phyloP scores from a whole-genome alignment of 2,888 invertebrate genomes.

The Salpingus planirostris region DNA sequence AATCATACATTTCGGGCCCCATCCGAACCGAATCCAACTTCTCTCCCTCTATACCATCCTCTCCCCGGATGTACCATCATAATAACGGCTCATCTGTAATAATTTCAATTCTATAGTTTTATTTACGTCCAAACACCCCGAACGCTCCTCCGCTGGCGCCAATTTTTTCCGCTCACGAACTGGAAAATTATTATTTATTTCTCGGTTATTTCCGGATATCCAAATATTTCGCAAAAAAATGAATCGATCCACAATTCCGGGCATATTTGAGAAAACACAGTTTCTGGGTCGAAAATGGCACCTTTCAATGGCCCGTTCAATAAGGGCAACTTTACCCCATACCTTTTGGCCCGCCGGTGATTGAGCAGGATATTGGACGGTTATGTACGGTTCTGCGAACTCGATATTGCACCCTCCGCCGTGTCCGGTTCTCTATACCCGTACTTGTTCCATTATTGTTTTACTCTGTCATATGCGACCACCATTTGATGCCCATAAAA shows the following conservation, averaged over 20 bases:
- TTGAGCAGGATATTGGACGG: too few relatives aligned
- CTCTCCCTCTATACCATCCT: constrained; percentile 11
- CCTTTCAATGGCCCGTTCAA: too few relatives aligned
- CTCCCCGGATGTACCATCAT: background rate
- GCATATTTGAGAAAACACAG: too few relatives aligned
- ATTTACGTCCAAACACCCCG: constrained; percentile 4
- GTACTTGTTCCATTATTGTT: constrained; percentile 30
- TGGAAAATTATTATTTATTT: too few relatives aligned
- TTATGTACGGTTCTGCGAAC: constrained; percentile 29
- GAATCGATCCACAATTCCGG: too few relatives aligned
- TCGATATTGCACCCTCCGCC: constrained; percentile 27
- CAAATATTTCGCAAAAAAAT: too few relatives aligned
- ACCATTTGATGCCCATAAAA: constrained; percentile 19
- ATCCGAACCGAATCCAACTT: constrained; percentile 31
- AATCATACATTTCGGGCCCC: constrained; percentile 33
- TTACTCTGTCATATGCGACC: constrained; percentile 25
- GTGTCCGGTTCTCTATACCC: constrained; percentile 23
- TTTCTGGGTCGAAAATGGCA: too few relatives aligned
- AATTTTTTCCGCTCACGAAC: too few relatives aligned
- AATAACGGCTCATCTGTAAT: constrained; percentile 23
- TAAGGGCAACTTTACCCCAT: too few relatives aligned
- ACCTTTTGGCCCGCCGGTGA: too few relatives aligned
- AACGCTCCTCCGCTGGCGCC: background rate
- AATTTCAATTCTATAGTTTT: constrained; percentile 20
- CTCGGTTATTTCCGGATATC: too few relatives aligned